Conservation (phyloP, 2,113 vertebrate species). For the Typhlomys cinereus region DNA sequence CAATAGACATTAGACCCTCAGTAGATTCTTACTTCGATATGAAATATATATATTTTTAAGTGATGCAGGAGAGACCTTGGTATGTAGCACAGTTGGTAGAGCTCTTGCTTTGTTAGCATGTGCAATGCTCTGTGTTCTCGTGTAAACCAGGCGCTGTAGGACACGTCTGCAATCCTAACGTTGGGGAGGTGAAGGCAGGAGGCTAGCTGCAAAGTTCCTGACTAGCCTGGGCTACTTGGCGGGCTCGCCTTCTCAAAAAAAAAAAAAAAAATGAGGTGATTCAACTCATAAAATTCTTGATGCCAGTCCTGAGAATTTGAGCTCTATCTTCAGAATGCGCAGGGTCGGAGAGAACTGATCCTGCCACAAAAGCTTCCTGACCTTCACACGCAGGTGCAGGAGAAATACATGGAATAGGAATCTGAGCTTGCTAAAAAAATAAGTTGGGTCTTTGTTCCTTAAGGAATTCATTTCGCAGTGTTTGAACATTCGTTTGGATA, state of each 20-base stretch:
- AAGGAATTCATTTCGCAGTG: constrained; percentile 10
- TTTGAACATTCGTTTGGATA: constrained; percentile 24
- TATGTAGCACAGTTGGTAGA: too few species aligned
- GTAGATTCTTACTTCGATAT: neutral
- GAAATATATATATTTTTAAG: constrained; percentile 49
- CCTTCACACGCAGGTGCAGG: too few species aligned
- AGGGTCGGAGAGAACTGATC: neutral
- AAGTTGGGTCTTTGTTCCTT: neutral
- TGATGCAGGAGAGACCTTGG: too few species aligned
- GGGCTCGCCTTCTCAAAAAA: neutral
- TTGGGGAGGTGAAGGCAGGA: neutral
- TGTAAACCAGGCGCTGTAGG: neutral
- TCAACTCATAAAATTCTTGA: too few species aligned
- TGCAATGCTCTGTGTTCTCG: too few species aligned
- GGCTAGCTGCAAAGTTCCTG: neutral
- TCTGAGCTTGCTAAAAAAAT: neutral
- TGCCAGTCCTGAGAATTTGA: too few species aligned
- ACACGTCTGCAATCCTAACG: neutral
- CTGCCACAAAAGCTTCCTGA: too few species aligned
- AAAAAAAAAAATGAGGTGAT: too few species aligned
- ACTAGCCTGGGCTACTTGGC: neutral
- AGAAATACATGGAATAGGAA: neutral
- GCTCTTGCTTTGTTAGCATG: too few species aligned
- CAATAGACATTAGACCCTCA: neutral
- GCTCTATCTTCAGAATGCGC: too few species aligned